A percentile compares a stretch with the other conserved stretches of the same genome.
These are phyloP conservation scores for Anguilla anguilla DNA, from an alignment of 2,797 vertebrate genomes.

Conservation along the genomic window DNA sequence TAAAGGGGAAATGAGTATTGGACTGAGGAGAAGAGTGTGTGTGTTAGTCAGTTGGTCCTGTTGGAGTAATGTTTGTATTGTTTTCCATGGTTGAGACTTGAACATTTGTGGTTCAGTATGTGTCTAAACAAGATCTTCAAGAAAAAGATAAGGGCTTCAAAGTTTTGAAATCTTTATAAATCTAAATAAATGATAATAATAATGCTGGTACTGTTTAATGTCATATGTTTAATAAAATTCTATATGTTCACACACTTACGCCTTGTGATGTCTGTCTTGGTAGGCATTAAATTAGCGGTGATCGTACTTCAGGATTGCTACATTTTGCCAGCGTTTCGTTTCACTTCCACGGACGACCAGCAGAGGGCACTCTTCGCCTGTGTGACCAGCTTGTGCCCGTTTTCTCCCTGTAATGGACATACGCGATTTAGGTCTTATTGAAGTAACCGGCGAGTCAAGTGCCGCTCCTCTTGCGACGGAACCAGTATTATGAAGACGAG, in stretches of 20 bases:
- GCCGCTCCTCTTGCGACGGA: constrained; percentile 7
- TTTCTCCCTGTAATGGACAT: constrained; percentile 32
- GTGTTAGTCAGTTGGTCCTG: constrained; percentile 41
- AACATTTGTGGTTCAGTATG: constrained; percentile 56
- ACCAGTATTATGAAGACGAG: not conserved
- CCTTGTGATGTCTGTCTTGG: not conserved
- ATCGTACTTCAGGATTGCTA: not conserved
- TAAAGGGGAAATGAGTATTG: constrained; percentile 54
- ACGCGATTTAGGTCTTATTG: constrained; percentile 2
- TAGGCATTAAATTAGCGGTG: not conserved
- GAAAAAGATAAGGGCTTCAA: constrained; percentile 58
- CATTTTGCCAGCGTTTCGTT: constrained; percentile 2
- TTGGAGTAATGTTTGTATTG: constrained; percentile 43
- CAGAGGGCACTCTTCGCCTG: constrained; percentile 45
- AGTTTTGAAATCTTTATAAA: constrained; percentile 55
- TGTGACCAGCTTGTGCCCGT: constrained; percentile 18
- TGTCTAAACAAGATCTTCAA: constrained; percentile 51
- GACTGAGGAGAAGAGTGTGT: constrained; percentile 41
- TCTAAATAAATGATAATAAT: constrained; percentile 52
- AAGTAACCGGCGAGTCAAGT: constrained; percentile 27
- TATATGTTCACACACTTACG: constrained; percentile 36
- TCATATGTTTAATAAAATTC: constrained; percentile 62
- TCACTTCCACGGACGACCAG: constrained; percentile 29
- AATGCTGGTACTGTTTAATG: constrained; percentile 52
- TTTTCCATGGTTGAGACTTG: constrained; percentile 40